Conservation (phyloP, 2,888 invertebrate species). For the Coleophora flavipennella region DNA sequence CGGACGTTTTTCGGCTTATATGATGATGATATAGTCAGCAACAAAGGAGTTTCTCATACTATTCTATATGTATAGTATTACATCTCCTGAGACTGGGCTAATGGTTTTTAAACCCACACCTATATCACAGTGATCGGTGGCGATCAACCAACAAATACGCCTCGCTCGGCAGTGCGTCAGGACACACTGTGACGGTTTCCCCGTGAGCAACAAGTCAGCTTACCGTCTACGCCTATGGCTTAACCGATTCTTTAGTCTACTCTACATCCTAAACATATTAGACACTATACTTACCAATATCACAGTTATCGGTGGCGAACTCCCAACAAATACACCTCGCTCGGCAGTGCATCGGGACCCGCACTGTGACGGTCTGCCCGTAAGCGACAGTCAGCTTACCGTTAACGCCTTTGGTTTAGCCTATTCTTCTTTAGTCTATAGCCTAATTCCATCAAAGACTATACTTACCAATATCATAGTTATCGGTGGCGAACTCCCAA, state of each 20-base stretch:
- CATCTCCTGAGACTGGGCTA: too few species aligned
- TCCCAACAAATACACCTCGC: conserved; percentile 98
- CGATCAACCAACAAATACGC: conserved; percentile 98
- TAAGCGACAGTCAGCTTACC: conserved; percentile 95
- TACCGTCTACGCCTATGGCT: background rate
- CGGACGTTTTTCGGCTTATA: too few species aligned
- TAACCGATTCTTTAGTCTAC: too few species aligned
- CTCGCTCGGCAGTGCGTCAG: conserved; percentile 96
- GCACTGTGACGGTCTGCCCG: conserved; percentile 96
- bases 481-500: conserved; percentile 99
- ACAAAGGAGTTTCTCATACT: too few species aligned
- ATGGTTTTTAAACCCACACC: conserved; percentile 68
- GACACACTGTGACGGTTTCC: conserved; percentile 96
- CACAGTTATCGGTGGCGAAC: conserved; percentile 98
- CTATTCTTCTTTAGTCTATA: too few species aligned
- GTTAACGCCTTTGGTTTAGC: too few species aligned
- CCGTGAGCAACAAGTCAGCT: conserved; percentile 94
- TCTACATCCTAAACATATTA: too few species aligned
- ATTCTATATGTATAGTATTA: too few species aligned
- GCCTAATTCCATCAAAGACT: too few species aligned
- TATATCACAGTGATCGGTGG: conserved; percentile 97
- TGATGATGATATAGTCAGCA: too few species aligned
- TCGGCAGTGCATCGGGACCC: conserved; percentile 96
- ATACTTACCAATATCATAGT: conserved; percentile 88
- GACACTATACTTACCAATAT: conserved; percentile 85